Evolutionary conservation across 2,797 vertebrate species (phyloP).

Genomic region (Choloepus didactylus): DNA sequence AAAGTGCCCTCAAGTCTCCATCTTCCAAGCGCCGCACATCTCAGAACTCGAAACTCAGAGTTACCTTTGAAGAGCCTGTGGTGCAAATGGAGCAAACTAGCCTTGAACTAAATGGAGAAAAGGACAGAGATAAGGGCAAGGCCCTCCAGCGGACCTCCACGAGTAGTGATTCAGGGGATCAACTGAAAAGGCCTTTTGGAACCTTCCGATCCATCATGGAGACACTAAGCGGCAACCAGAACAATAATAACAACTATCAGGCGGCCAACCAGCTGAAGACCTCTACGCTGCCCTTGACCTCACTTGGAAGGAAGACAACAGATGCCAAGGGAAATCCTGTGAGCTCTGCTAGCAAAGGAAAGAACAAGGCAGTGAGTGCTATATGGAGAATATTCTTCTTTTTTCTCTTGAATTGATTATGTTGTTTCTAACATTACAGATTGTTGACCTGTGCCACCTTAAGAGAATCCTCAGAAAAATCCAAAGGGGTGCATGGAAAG

Average conservation of each 20-base stretch:
- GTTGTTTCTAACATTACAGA: background rate
- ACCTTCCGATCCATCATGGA: slow-evolving; percentile 98
- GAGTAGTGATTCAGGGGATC: slow-evolving; percentile 89
- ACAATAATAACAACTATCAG: slow-evolving; percentile 94
- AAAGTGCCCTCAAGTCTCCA: slow-evolving; percentile 98
- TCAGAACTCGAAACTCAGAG: slow-evolving; percentile 96
- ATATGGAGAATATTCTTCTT: slow-evolving; percentile 34
- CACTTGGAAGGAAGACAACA: slow-evolving; percentile 91
- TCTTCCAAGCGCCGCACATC: slow-evolving; percentile 96
- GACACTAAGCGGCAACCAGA: slow-evolving; percentile 96
- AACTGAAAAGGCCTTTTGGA: slow-evolving; percentile 93
- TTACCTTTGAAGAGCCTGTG: slow-evolving; percentile 97
- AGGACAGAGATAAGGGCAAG: slow-evolving; percentile 90
- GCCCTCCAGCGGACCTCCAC: slow-evolving; percentile 82
- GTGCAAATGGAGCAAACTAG: slow-evolving; percentile 91
- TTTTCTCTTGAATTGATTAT: background rate
- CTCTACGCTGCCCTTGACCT: slow-evolving; percentile 89
- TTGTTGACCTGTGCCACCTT: background rate
- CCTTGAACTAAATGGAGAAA: slow-evolving; percentile 87
- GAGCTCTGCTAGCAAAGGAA: slow-evolving; percentile 90
- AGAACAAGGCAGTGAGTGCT: slow-evolving; percentile 92
- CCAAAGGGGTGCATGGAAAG: background rate
- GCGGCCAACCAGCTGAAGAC: slow-evolving; percentile 87
- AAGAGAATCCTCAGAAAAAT: background rate
- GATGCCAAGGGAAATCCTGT: slow-evolving; percentile 90